Evolutionary conservation across 2,797 vertebrate species (phyloP).

Genomic region (Mareca penelope): DNA sequence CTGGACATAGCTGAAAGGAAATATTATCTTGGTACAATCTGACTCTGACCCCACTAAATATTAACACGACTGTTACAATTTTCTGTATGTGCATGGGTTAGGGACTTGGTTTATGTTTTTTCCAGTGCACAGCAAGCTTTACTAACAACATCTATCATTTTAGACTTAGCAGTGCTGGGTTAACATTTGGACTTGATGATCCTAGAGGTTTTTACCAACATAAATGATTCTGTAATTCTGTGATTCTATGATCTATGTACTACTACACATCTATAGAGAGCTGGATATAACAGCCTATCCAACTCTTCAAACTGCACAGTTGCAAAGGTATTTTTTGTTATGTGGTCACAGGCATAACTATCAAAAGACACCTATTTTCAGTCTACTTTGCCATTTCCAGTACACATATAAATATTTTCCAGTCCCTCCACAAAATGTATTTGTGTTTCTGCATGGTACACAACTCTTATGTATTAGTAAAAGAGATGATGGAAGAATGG

Average conservation of each 20-base stretch:
- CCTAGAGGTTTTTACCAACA: no score
- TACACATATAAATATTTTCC: background rate
- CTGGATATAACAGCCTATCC: background rate
- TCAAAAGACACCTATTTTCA: background rate
- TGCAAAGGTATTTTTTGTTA: background rate
- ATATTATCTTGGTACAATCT: background rate
- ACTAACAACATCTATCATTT: background rate
- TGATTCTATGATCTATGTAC: background rate
- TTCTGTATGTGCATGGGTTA: background rate
- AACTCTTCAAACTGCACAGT: background rate
- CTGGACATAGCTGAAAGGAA: background rate
- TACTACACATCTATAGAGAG: background rate
- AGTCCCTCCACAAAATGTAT: background rate
- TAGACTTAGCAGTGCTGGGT: no score
- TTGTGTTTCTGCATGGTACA: background rate
- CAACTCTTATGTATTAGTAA: background rate
- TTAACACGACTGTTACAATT: background rate
- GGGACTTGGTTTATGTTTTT: background rate
- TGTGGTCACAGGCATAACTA: fast-evolving
- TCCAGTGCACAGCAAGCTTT: background rate
- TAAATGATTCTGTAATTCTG: no score
- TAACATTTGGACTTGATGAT: no score
- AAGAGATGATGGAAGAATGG: fast-evolving
- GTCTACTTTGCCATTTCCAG: background rate
- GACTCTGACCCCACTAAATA: background rate